Conservation (phyloP, 2,797 vertebrate species). For the Micropoecilia bifurca region DNA sequence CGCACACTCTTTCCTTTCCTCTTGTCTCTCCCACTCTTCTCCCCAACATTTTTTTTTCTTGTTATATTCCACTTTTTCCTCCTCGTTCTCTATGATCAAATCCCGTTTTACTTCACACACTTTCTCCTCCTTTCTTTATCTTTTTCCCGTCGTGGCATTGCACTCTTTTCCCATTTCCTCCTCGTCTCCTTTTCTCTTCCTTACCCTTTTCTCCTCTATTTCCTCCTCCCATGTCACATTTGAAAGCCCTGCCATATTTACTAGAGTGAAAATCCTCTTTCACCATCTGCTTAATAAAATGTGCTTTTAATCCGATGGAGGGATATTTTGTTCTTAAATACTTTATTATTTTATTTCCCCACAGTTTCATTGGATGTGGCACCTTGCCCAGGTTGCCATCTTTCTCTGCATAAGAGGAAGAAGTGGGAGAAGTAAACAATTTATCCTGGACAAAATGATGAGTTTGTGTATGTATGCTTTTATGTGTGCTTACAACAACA, state of each 20-base stretch:
- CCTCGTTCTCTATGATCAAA: slow-evolving; percentile 31
- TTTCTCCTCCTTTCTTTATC: slow-evolving; percentile 9
- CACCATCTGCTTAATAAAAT: slow-evolving; percentile 93
- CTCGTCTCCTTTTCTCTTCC: slow-evolving; percentile 38
- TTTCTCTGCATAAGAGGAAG: slow-evolving; percentile 27
- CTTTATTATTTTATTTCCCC: slow-evolving; percentile 74
- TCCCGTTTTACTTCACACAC: slow-evolving; percentile 62
- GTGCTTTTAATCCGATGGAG: slow-evolving; percentile 90
- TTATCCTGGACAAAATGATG: slow-evolving; percentile 21
- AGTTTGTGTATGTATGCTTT: slow-evolving; percentile 9
- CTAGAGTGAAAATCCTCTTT: slow-evolving; percentile 88
- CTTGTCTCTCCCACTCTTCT: slow-evolving; percentile 24
- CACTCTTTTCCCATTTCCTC: slow-evolving; percentile 41
- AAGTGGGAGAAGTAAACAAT: slow-evolving; percentile 35
- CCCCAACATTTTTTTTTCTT: slow-evolving; percentile 26
- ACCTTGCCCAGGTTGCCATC: slow-evolving; percentile 59
- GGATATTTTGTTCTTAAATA: slow-evolving; percentile 78
- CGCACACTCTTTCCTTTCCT: slow-evolving; percentile 72
- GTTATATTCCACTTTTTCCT: slow-evolving; percentile 26
- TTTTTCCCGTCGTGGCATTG: slow-evolving; percentile 35
- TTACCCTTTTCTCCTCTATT: slow-evolving; percentile 21
- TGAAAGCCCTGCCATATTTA: slow-evolving; percentile 88
- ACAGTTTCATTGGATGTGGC: slow-evolving; percentile 77
- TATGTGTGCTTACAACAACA: slow-evolving; percentile 28
- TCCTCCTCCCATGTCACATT: slow-evolving; percentile 69